Evolutionary conservation across 2,888 invertebrate genomes (phyloP).

Genomic region (Himalopsyche kuldschensis): DNA sequence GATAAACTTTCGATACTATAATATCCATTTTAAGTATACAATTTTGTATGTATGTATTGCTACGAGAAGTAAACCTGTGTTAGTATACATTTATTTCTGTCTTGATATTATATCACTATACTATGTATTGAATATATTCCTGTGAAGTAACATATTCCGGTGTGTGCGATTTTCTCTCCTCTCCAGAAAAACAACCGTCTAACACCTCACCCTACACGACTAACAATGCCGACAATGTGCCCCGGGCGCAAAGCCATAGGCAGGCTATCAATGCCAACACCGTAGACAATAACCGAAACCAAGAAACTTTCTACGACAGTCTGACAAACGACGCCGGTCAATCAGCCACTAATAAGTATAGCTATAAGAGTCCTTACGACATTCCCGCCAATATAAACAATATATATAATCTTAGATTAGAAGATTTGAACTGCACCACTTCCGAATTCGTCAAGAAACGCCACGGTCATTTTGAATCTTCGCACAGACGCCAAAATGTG

Average conservation of each 20-base stretch:
- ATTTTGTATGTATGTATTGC: too few relatives aligned
- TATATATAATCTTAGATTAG: conserved; percentile 41
- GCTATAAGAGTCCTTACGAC: conserved; percentile 57
- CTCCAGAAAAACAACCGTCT: conserved; percentile 43
- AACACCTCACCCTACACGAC: conserved; percentile 39
- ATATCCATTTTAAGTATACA: too few relatives aligned
- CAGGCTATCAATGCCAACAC: conserved; percentile 42
- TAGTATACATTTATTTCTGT: too few relatives aligned
- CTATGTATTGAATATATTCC: not conserved
- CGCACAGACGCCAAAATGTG: not conserved
- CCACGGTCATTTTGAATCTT: conserved; percentile 34
- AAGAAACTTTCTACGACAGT: conserved; percentile 51
- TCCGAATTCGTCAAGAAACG: conserved; percentile 44
- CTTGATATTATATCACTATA: too few relatives aligned
- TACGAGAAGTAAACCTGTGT: too few relatives aligned
- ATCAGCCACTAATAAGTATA: conserved; percentile 5
- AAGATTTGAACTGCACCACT: conserved; percentile 51
- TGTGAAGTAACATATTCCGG: conserved; percentile 20
- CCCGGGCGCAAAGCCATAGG: conserved; percentile 5
- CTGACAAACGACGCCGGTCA: conserved; percentile 48
- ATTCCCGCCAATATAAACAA: conserved; percentile 58
- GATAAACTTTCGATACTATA: too few relatives aligned
- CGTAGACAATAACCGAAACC: conserved; percentile 45
- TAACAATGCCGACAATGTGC: conserved; percentile 36
- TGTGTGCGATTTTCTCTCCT: conserved; percentile 37